Base-by-base conservation (phyloP, 2,113 vertebrate genomes). In the Parus major region DNA sequence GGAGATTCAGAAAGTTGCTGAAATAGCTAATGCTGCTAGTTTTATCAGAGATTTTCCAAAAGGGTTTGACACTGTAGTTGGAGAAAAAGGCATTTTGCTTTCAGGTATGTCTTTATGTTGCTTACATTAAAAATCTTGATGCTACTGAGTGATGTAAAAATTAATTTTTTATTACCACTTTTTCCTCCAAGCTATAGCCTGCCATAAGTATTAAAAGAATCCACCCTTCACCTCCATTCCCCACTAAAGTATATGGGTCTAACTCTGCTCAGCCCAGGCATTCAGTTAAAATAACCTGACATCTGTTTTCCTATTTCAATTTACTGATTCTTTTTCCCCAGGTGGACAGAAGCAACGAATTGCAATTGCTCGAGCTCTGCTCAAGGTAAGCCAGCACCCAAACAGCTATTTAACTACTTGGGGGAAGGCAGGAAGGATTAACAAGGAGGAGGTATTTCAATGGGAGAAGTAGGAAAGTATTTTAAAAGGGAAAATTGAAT, bases 341-440 rank as follows among this genome's bases (percentile, higher is more conserved):
- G 99, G 99, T 95, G 99, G 99, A 86, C 99, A 99, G 97, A 99
- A 99, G 89, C 99, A 99, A 95, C 98, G 99, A 90, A 99, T 99
- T 77, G 99, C 99, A 1, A 99, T 99, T 69, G 99, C 99, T 91
- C 98, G 99, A 91, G 99, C 99, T 83, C 92, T 99, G 83, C 98
- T 99, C 5, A 99, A 99, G 98, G 99, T 99, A 97, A 97, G 95
- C 5, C 57, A 76, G 17, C 44, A 78, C 29, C 47, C 27, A 53
- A 18, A 24, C 7, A 59, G 20, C 27, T 78, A 23, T 63, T 65
- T n/a, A 68, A 15, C 33, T 50, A 5, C 33, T 25, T n/a, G 56
- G 36, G 25, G 42, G 33, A 53, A 72, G 22, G 33, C 13, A 12
- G 69, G 55, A 85, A 36, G 29, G 7, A 44, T 39, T 82, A 46